phyloP scores from a whole-genome alignment of 2,113 vertebrate species.

The Nyctereutes procyonoides region DNA sequence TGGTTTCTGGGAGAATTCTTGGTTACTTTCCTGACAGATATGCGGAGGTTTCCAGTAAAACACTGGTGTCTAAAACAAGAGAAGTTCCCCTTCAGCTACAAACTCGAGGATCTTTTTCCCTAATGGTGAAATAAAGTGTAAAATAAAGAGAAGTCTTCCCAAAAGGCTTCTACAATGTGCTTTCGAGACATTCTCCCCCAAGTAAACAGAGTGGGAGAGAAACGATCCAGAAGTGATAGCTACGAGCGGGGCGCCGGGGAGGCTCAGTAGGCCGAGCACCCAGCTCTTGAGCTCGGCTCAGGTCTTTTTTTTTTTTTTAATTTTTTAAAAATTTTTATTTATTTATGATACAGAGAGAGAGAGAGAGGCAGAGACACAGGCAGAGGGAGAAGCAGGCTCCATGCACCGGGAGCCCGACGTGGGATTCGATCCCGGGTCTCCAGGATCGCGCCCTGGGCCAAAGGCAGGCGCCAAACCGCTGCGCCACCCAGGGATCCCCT shows the following conservation, averaged over 20 bases:
- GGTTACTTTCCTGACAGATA: neutral
- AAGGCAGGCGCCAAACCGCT: no score
- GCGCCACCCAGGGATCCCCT: no score
- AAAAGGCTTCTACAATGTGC: neutral
- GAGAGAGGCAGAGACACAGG: no score
- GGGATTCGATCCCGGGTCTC: no score
- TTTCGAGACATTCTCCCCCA: neutral
- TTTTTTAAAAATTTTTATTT: no score
- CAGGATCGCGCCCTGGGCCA: no score
- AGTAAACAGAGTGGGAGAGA: neutral
- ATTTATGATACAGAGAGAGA: no score
- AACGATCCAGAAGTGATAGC: neutral
- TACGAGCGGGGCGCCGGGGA: no score
- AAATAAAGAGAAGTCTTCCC: neutral
- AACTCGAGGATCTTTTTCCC: neutral
- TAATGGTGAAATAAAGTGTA: neutral
- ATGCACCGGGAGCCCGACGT: no score
- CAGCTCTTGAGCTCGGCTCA: neutral
- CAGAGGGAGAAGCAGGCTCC: no score
- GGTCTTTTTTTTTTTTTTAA: no score
- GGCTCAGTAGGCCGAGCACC: neutral
- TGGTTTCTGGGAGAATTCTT: neutral
- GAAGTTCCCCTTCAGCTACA: neutral
- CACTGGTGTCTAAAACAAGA: neutral
- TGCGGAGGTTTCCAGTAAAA: neutral